Base-by-base conservation (phyloP, 2,797 vertebrate species). In the Crocidura indochinensis region DNA sequence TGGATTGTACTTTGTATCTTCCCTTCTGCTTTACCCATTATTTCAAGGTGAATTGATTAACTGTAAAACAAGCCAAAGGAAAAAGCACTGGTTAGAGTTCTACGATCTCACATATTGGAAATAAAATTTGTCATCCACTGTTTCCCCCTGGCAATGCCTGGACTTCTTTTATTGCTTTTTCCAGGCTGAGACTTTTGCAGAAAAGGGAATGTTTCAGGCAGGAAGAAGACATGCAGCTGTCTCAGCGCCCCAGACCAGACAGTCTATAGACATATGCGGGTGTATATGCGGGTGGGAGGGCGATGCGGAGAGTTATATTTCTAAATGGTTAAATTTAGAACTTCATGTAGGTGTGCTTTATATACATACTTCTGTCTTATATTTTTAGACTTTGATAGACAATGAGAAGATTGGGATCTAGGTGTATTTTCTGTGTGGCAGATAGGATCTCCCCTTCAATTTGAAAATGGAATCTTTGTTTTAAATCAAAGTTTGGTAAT, bases 291-390 rank as follows among this genome's bases (percentile, higher is more conserved):
- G 10, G 51, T 60, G 12, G 19, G 56, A 6, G 3, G 14, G 56
- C 20, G 17, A 15, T 17, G 17, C 2, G 73, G 24, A 51, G 56
- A 38, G 4, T 1, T 10, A 19, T 6, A 1, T 47, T 38, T 62
- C 22, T n/a, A 46, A 68, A 29, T 15, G 51, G 31, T 29, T 29
- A 68, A 56, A 71, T 65, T 93, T 72, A 94, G 88, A 95, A 31
- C 31, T 22, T n/a, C 20, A 0, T 26, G 46, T 65, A 69, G 64
- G 46, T 76, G 56, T 90, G 74, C 69, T 80, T 73, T 29, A 65
- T 46, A 71, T 73, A 81, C 14, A 67, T 29, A 14, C 74, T 27
- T 51, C 17, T 56, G 56, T 65, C 29, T 86, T 80, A 27, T 69
- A 88, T 84, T 71, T 44, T 60, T 0, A 20, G 56, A 60, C 4